Evolutionary conservation across 2,888 invertebrate genomes (phyloP), one percentile per base, ranked within the genome.

Genomic region (Pammene aurita): DNA sequence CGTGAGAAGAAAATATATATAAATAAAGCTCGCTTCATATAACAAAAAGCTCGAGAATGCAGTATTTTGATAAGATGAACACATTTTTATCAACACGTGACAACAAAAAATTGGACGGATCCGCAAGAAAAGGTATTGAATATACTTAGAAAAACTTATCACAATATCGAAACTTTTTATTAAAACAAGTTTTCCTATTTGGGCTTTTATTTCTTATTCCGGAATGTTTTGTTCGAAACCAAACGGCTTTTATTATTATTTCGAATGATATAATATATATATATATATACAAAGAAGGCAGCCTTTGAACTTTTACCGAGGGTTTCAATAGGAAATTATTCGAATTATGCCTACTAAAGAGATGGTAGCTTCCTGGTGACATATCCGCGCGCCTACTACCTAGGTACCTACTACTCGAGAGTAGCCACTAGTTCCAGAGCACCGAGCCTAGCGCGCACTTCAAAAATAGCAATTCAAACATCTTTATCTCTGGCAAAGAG

Each of bases 101-200:
- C 54, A 34, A 54, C 34, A 54, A 34, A 52, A 34, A 34, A n/a
- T n/a, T 54, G 54, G 41, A 38, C 10, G 42, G 42, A 0, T 44
- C 5, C 18, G n/a, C 18, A 42, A 42, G 18, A 26, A 57, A 26
- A 18, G 42, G 18, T 41, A 57, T 57, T 57, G 18, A 57, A 57
- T 57, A 54, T 54, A 54, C 54, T 44, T 44, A 42, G 18, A 42
- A 57, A 57, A 57, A 44, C 41, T 57, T 57, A 42, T 57, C 26
- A 7, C 57, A 26, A 44, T 57, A 44, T 42, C 14, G 42, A 44
- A 26, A 42, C 18, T 18, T 57, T 57, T 57, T 57, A 44, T 57
- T 44, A 11, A 56, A 56, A 41, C 26, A 42, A 42, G 13, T 57
- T 57, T 38, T 57, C 7, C 42, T 41, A 16, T 16, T 41, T 16